phyloP scores from a whole-genome alignment of 2,797 vertebrate species.

The Sciurus carolinensis region DNA sequence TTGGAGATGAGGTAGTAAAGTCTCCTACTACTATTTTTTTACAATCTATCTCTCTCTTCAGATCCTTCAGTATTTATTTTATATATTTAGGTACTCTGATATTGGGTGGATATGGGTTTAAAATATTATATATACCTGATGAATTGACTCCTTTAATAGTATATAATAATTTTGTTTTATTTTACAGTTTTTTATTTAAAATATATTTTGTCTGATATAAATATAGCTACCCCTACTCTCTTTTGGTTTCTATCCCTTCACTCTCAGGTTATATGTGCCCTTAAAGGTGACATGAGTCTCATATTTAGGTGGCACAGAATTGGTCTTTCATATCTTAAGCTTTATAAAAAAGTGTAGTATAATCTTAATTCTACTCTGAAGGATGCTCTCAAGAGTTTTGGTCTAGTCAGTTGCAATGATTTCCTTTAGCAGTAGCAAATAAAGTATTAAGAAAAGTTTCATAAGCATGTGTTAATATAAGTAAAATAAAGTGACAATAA shows the following conservation, averaged over 20 bases:
- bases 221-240: background rate
- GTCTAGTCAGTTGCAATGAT: background rate
- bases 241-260: background rate
- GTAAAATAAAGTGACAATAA: constrained; percentile 36
- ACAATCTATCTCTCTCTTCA: background rate
- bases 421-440: constrained; percentile 49
- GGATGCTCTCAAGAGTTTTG: constrained; percentile 5
- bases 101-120: background rate
- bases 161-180: background rate
- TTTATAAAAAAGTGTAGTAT: constrained; percentile 6
- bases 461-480: background rate
- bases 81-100: background rate
- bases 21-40: background rate
- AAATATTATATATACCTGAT: background rate
- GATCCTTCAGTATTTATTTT: background rate
- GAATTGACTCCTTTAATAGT: background rate
- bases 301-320: background rate
- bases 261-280: background rate
- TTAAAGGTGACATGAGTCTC: background rate
- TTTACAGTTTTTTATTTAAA: constrained; percentile 15
- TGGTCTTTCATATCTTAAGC: background rate
- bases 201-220: background rate
- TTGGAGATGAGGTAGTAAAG: background rate
- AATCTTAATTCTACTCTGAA: background rate
- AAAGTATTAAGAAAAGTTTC: constrained; percentile 17